These are phyloP conservation scores for Leptodactylus fuscus DNA, from an alignment of 2,113 vertebrate species.

Conservation along the genomic window DNA sequence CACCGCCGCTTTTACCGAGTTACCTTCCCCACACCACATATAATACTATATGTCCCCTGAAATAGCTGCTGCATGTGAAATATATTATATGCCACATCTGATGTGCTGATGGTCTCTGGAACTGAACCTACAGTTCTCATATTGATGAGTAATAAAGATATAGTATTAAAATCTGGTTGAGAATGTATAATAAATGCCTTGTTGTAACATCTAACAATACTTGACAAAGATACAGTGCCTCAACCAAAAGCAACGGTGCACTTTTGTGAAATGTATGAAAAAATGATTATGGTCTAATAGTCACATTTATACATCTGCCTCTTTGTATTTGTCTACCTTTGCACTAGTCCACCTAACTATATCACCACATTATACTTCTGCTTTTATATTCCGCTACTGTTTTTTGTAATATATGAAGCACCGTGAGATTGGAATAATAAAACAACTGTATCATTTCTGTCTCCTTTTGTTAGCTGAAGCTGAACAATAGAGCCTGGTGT, in stretches of 20 bases:
- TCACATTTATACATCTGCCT: neutral
- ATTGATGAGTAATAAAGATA: neutral
- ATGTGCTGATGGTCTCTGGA: too few relatives aligned
- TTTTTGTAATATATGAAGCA: constrained; percentile 40
- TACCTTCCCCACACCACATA: too few relatives aligned
- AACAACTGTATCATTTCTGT: constrained; percentile 48
- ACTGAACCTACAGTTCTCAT: too few relatives aligned
- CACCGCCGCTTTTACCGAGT: too few relatives aligned
- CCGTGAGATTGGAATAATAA: constrained; percentile 45
- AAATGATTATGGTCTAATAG: neutral
- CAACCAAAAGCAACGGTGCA: neutral
- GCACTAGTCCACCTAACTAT: neutral
- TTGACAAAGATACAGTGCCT: neutral
- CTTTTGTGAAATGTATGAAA: neutral
- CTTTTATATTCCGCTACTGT: constrained; percentile 7
- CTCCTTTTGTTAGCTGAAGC: constrained; percentile 63
- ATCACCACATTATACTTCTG: neutral
- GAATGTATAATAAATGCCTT: neutral
- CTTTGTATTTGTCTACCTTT: neutral
- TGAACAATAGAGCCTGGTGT: constrained; percentile 65
- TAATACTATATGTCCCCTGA: too few relatives aligned
- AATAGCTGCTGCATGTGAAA: too few relatives aligned
- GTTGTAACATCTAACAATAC: neutral
- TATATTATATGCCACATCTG: too few relatives aligned
- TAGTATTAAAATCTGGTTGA: neutral